Evolutionary conservation across 1,140 invertebrate genomes (phyloP).

Genomic region (Eufriesea mexicana): DNA sequence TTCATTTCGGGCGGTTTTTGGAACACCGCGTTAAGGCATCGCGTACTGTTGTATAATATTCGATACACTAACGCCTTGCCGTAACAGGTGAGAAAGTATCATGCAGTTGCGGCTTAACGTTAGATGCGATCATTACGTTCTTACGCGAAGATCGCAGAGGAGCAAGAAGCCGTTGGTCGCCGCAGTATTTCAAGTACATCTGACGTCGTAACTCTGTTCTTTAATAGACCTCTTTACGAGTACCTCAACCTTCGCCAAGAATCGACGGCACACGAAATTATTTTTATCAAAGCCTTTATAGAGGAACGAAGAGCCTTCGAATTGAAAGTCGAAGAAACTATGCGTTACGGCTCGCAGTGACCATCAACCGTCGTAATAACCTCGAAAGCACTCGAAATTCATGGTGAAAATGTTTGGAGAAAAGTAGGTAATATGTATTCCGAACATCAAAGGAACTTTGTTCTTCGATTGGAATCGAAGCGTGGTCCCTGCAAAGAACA

Average conservation of each 20-base stretch:
- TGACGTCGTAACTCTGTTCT: not conserved
- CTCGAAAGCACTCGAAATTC: too few species aligned
- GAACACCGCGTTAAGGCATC: not conserved
- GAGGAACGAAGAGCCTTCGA: not conserved
- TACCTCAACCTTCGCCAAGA: not conserved
- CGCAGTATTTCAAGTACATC: not conserved
- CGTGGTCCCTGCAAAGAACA: not conserved
- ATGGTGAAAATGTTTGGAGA: too few species aligned
- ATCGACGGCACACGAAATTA: not conserved
- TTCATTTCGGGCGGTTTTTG: too few species aligned
- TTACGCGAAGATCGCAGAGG: not conserved
- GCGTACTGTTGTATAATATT: not conserved
- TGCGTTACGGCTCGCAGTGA: too few species aligned
- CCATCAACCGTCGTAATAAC: too few species aligned
- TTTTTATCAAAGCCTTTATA: too few species aligned
- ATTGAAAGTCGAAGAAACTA: not conserved
- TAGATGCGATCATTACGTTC: conserved; percentile 20
- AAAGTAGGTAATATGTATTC: not conserved
- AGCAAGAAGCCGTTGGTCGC: not conserved
- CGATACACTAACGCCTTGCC: not conserved
- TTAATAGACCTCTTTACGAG: not conserved
- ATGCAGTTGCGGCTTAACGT: not conserved
- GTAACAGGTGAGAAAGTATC: conserved; percentile 7
- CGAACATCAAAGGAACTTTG: not conserved
- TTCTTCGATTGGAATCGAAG: not conserved